Evolutionary conservation across 2,113 vertebrate genomes (phyloP), one percentile per base, ranked within the genome.

Genomic region (Pangasianodon hypophthalmus): DNA sequence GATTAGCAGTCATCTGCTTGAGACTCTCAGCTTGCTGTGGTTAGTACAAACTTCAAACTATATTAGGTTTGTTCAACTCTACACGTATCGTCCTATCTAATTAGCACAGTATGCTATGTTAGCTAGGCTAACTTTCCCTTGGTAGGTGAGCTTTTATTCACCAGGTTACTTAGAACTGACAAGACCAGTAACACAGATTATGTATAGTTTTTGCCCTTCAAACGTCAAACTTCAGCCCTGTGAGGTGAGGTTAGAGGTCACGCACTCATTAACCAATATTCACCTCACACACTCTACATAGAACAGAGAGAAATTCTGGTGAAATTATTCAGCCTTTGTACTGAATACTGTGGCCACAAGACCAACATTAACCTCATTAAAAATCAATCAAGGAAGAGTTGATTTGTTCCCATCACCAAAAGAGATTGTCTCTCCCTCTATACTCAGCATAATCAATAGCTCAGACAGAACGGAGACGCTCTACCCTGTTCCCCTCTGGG

Each of bases 401-500:
- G 82, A 26, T 60, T 84, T 60, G 82, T 62, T 32, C 62, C 84
- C 62, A 52, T 69, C 44, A 69, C 62, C 46, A 19, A 19, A 46
- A 52, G 16, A 86, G 84, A 19, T 69, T n/a, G 44, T 52, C 14
- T 86, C 84, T 86, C 29, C 3, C 0, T 60, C 56, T 58, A 75
- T 80, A 77, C 41, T 87, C 26, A 58, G 29, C 14, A 80, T 32
- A 79, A 87, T 80, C 86, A 50, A 87, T 87, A 87, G 41, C 41
- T 8, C 73, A 62, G 26, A 80, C 41, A 46, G 26, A 60, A 87
- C 16, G 29, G 9, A 69, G 37, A 87, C 6, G 1, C 79, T 83
- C 14, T 44, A 29, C 50, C 5, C 29, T 54, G 9, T 26, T 37
- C 77, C 75, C 29, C 86, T 80, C 86, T 80, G 54, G 56, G 56